Evolutionary conservation across 1,140 invertebrate genomes (phyloP).

Genomic region (Diorhabda sublineata): DNA sequence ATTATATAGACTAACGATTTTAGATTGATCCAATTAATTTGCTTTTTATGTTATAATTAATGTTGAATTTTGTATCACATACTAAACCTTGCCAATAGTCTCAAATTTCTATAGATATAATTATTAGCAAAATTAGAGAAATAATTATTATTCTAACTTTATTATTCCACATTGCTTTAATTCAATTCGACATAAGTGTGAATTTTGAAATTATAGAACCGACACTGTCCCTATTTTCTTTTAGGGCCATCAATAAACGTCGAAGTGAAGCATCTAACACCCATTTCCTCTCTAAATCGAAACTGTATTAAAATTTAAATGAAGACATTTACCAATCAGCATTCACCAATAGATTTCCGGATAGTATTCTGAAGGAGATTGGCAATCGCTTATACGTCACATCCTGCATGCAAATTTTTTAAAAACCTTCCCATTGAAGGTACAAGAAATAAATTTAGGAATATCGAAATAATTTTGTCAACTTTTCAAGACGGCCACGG

Average conservation of each 20-base stretch:
- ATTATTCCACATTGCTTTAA: not conserved
- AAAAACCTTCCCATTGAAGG: too few species aligned
- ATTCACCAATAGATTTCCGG: conserved; percentile 46
- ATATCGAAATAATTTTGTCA: too few species aligned
- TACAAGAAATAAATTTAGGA: too few species aligned
- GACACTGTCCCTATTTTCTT: not conserved
- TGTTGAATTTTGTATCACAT: not conserved
- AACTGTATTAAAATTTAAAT: conserved; percentile 46
- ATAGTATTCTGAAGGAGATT: conserved; percentile 41
- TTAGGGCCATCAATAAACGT: conserved; percentile 31
- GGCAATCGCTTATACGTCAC: conserved; percentile 45
- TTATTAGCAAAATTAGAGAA: not conserved
- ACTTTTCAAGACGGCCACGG: too few species aligned
- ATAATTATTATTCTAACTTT: not conserved
- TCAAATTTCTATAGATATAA: not conserved
- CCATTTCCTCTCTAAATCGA: conserved; percentile 34
- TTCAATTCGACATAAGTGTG: not conserved
- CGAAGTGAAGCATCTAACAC: conserved; percentile 31
- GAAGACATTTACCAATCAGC: conserved; percentile 45
- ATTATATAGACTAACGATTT: too few species aligned
- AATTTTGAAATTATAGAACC: not conserved
- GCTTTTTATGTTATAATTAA: not conserved
- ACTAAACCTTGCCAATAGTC: not conserved
- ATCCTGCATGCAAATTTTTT: conserved; percentile 43
- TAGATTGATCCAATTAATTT: too few species aligned